Percentiles rank a stretch among this genome's conserved stretches.
Conservation (phyloP, 2,113 vertebrate species). For the Pituophis catenifer region DNA sequence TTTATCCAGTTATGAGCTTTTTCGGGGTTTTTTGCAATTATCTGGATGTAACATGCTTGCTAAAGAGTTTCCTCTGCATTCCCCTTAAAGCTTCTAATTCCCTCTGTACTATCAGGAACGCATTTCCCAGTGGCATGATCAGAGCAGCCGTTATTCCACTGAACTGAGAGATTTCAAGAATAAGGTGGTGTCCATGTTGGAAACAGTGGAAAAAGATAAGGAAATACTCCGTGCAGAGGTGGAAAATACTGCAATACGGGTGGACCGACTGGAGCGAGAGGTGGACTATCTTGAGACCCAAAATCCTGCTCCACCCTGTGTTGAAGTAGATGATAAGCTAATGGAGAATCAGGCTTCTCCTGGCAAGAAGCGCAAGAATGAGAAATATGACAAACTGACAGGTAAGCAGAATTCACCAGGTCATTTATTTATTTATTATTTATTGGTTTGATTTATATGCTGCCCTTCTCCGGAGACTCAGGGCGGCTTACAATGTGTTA, state of each 20-base stretch:
- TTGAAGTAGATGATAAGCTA: slow-evolving; percentile 80
- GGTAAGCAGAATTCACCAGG: slow-evolving; percentile 71
- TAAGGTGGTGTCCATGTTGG: slow-evolving; percentile 79
- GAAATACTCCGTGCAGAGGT: slow-evolving; percentile 74
- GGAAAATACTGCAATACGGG: slow-evolving; percentile 69
- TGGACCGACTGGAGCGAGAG: slow-evolving; percentile 86
- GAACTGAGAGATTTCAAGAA: slow-evolving; percentile 90
- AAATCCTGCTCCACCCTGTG: slow-evolving; percentile 83
- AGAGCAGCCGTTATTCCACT: slow-evolving; percentile 81
- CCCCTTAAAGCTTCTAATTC: neutral
- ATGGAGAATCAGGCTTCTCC: slow-evolving; percentile 78
- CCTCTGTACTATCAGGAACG: slow-evolving; percentile 74
- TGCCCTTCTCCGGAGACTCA: no score
- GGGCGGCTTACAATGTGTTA: no score
- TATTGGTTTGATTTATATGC: no score
- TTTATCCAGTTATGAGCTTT: neutral
- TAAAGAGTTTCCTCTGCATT: neutral
- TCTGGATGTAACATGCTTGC: fast-evolving
- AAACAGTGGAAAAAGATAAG: slow-evolving; percentile 79
- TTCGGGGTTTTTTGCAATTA: neutral
- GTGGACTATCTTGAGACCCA: slow-evolving; percentile 87
- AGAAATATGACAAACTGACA: slow-evolving; percentile 82
- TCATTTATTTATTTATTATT: neutral
- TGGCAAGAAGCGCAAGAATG: slow-evolving; percentile 78
- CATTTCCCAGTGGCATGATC: slow-evolving; percentile 88